Percentiles rank a stretch among this genome's conserved stretches.
phyloP scores from a whole-genome alignment of 1,140 invertebrate species.

The Penaeus indicus region DNA sequence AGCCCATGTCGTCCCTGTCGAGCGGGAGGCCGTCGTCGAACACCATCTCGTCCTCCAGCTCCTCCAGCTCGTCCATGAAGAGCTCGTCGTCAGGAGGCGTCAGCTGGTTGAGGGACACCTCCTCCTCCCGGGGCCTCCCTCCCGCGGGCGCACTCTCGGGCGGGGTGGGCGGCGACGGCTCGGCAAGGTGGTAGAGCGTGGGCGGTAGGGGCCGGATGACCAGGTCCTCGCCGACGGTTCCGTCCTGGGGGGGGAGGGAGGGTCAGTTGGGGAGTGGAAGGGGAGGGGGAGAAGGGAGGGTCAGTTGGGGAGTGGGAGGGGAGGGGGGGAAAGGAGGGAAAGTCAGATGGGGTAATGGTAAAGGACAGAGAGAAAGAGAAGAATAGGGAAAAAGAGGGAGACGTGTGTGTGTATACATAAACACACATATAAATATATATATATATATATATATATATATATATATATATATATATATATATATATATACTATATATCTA shows the following conservation, averaged over 20 bases:
- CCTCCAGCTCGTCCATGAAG: slow-evolving; percentile 55
- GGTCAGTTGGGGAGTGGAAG: too few relatives aligned
- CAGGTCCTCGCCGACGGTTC: slow-evolving; percentile 70
- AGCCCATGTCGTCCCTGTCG: slow-evolving; percentile 39
- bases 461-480: too few relatives aligned
- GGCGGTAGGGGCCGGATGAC: slow-evolving; percentile 69
- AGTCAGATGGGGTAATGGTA: too few relatives aligned
- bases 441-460: too few relatives aligned
- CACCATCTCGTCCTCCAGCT: slow-evolving; percentile 54
- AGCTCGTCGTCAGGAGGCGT: slow-evolving; percentile 59
- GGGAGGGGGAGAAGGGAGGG: too few relatives aligned
- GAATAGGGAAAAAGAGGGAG: too few relatives aligned
- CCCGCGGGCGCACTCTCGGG: neutral
- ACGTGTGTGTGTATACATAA: too few relatives aligned
- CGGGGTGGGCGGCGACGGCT: neutral
- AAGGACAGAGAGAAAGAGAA: too few relatives aligned
- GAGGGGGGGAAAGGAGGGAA: too few relatives aligned
- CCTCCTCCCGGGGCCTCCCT: slow-evolving; percentile 44
- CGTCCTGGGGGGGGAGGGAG: slow-evolving; percentile 67
- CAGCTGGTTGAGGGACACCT: slow-evolving; percentile 45
- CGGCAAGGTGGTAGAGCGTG: slow-evolving; percentile 36
- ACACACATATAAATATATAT: too few relatives aligned
- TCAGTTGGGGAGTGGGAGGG: too few relatives aligned
- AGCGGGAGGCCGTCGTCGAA: slow-evolving; percentile 65
- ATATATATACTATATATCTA: too few relatives aligned